Base-by-base conservation (phyloP, 2,888 invertebrate species). In the Pimpla rufipes region DNA sequence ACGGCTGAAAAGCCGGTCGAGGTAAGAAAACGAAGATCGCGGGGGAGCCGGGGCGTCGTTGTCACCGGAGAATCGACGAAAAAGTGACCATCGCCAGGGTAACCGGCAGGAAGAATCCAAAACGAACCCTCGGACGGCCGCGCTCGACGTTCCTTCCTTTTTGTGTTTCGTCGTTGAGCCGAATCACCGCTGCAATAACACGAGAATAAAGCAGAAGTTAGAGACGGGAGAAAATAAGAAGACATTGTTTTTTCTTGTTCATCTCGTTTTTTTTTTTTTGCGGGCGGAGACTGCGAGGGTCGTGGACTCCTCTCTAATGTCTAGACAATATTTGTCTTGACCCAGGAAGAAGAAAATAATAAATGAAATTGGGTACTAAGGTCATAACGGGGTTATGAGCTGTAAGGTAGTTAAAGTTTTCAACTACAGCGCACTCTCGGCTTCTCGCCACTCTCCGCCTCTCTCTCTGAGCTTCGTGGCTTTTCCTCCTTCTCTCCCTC, bases 381-480 rank as follows among this genome's bases (percentile, higher is more conserved):
- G 88, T 90, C 90, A 90, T 91, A 91, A 91, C 90, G 89, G 90
- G 88, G 91, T 91, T 92, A 92, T 92, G 91, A 89, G 89, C 90
- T 91, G 91, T 91, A 89, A 91, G 91, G 90, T 91, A 91, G 91
- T 92, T 91, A 91, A 91, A 91, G 87, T 91, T 91, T 91, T 90
- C 89, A 89, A 89, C 88, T 89, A 86, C 83, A 81, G 80, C 84
- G 81, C 83, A 83, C 76, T 75, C 77, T 67, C 59, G 50, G 40
- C 62, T 70, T 40, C 42, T 79, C 52, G 64, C 47, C 64, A 47
- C 52, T 67, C 77, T 35, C 57, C 59, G 42, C 59, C 45, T 52
- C 57, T 37, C 62, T 75, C 50, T 66, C 45, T 67, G 23, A 47
- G 45, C 70, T 81, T 67, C 59, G 37, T 47, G 50, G 67, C 67